These are phyloP conservation scores for Smutsia gigantea DNA, from an alignment of 2,797 vertebrate genomes.

Conservation along the genomic window DNA sequence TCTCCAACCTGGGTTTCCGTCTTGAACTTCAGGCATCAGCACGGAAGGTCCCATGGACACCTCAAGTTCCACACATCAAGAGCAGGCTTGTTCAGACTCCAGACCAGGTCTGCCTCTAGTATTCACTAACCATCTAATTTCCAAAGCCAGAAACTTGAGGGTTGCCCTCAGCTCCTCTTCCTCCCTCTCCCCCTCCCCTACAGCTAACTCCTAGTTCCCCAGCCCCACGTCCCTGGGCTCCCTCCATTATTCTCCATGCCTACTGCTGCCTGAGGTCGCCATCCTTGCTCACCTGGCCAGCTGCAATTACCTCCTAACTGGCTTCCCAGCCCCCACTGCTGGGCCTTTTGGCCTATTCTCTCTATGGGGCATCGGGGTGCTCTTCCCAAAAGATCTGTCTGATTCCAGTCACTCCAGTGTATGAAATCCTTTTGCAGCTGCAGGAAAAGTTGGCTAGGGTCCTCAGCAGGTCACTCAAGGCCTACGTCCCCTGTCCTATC, in stretches of 20 bases:
- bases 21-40: not conserved
- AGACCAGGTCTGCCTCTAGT: not conserved
- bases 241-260: not conserved
- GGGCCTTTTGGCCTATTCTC: not conserved
- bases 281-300: not conserved
- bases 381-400: not conserved
- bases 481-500: no score
- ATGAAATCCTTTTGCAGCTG: not conserved
- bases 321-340: not conserved
- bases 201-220: not conserved
- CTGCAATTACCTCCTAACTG: not conserved
- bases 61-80: not conserved
- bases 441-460: not conserved
- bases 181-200: not conserved
- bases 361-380: not conserved
- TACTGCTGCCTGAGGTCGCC: not conserved
- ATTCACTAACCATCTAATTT: not conserved
- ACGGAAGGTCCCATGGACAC: not conserved
- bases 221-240: not conserved
- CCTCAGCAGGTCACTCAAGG: not conserved
- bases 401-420: not conserved
- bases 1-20: not conserved
- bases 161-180: not conserved
- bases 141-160: not conserved
- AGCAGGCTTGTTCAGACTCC: not conserved